A percentile compares a stretch with the other conserved stretches of the same genome.
Conservation (phyloP, 2,113 vertebrate species). For the Acrocephalus kingi region DNA sequence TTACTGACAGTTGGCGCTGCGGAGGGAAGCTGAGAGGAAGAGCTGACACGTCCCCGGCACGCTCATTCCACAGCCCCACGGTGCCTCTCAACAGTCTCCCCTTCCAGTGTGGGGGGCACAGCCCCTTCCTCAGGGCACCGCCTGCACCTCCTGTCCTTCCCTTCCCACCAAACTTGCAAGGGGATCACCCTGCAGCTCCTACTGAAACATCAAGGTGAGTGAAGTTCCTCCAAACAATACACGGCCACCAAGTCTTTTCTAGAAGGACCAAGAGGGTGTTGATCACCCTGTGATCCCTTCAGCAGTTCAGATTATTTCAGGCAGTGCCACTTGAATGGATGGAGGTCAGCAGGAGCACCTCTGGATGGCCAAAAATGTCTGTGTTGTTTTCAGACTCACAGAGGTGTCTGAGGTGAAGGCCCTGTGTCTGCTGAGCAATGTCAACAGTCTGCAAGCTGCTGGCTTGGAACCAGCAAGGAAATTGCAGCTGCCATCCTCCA, state of each 20-base stretch:
- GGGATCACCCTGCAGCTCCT: rapidly evolving
- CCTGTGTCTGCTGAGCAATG: neutral
- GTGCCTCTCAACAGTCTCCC: neutral
- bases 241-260: rapidly evolving
- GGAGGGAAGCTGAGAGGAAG: constrained; percentile 64
- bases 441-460: neutral
- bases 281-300: neutral
- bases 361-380: neutral
- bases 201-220: rapidly evolving
- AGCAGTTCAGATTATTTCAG: neutral
- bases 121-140: neutral
- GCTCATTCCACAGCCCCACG: neutral
- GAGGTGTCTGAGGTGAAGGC: neutral
- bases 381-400: neutral
- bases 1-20: constrained; percentile 74
- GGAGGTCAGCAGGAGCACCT: neutral
- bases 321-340: neutral
- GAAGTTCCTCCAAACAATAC: neutral
- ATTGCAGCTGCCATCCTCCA: neutral
- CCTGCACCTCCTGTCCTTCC: neutral
- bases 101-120: rapidly evolving
- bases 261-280: neutral
- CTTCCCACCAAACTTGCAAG: rapidly evolving
- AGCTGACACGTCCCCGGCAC: constrained; percentile 59
- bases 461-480: constrained; percentile 27